Base-by-base conservation (phyloP, 2,888 invertebrate species). In the Drosophila putrida region DNA sequence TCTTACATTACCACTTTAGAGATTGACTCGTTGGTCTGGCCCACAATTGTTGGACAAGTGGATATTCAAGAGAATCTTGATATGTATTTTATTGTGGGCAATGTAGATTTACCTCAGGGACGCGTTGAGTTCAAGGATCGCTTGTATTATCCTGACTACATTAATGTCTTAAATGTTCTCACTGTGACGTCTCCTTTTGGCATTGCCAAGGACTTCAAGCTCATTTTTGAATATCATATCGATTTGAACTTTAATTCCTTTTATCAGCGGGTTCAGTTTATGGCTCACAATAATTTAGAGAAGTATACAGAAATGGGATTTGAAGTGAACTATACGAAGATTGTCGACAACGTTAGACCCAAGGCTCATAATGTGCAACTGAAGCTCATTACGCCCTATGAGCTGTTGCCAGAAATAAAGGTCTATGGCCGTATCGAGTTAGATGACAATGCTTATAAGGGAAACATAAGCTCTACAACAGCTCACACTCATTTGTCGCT, bases 21-120 rank as follows among this genome's bases (percentile, higher is more conserved):
- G 90, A 67, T 95, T 59, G 94, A 95, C 83, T 92, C 94, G 4
- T 82, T 94, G 5, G 90, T 93, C 36, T 95, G 94, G 92, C 94
- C 94, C 1, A 94, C 94, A 6, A 93, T 95, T 57, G 93, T 93
- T 55, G 94, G 94, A 33, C 92, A 93, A 36, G 88, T 94, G 15
- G 94, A 94, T 89, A 92, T 94, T 71, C 94, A 94, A 76, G 93
- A 94, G 85, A 92, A 93, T 80, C 93, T 93, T 47, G 92, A 93
- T 41, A 89, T 90, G 31, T 94, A 93, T 82, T 91, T 93, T 46
- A 75, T 94, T 39, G 89, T 92, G 49, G 93, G 93, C 4, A 93
- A 93, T 79, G 79, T 95, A 13, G 91, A 92, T 41, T 85, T 95
- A 58, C 94, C 95, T 0, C 92, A 93, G 55, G 95, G 95, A 44